Percentiles rank a stretch among this genome's conserved stretches.
phyloP scores from a whole-genome alignment of 2,888 invertebrate species.

The Notodonta ziczac region DNA sequence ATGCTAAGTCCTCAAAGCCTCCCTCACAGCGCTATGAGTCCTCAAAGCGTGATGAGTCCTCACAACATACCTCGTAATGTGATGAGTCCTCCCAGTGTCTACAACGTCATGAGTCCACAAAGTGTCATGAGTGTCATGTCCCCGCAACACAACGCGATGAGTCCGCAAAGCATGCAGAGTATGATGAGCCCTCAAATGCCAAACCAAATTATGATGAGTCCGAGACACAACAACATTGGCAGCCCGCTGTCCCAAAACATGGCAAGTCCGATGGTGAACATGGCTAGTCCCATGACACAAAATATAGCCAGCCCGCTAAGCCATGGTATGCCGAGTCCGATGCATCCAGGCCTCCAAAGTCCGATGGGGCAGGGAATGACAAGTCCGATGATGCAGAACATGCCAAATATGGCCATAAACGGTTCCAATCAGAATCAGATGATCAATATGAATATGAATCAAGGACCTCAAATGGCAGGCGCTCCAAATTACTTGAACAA shows the following conservation, averaged over 20 bases:
- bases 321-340: slow-evolving; percentile 76
- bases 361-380: slow-evolving; percentile 74
- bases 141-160: slow-evolving; percentile 78
- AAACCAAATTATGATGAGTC: slow-evolving; percentile 79
- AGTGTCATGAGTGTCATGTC: slow-evolving; percentile 82
- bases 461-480: slow-evolving; percentile 49
- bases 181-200: slow-evolving; percentile 78
- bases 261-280: slow-evolving; percentile 66
- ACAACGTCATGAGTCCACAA: slow-evolving; percentile 79
- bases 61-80: slow-evolving; percentile 67
- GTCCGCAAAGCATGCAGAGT: slow-evolving; percentile 77
- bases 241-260: slow-evolving; percentile 75
- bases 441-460: slow-evolving; percentile 58
- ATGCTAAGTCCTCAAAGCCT: slow-evolving; percentile 79
- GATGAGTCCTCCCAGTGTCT: slow-evolving; percentile 76
- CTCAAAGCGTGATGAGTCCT: slow-evolving; percentile 76
- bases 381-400: slow-evolving; percentile 76
- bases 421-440: slow-evolving; percentile 65
- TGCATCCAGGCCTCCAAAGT: slow-evolving; percentile 74
- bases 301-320: slow-evolving; percentile 71
- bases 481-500: slow-evolving; percentile 60
- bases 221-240: slow-evolving; percentile 67
- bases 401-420: slow-evolving; percentile 71
- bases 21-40: slow-evolving; percentile 78
- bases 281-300: slow-evolving; percentile 64